Conservation (phyloP, 1,140 invertebrate species). For the Brachionus angularis region DNA sequence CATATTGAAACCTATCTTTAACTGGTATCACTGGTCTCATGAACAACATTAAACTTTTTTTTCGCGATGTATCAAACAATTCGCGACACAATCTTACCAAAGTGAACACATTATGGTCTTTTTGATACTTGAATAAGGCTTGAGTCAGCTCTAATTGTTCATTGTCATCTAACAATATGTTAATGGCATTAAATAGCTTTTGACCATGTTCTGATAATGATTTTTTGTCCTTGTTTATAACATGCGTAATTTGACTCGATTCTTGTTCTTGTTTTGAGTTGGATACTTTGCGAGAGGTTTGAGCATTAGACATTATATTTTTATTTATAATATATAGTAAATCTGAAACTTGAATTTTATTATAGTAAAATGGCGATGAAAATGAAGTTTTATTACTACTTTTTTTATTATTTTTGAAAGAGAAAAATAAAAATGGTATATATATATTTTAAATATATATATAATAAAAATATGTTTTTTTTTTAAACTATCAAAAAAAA, state of each 20-base stretch:
- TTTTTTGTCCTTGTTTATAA: conserved; percentile 41
- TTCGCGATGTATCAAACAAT: conserved; percentile 15
- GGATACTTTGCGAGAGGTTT: no score
- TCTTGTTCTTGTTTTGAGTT: no score
- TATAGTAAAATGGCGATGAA: no score
- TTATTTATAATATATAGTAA: no score
- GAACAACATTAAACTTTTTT: conserved; percentile 42
- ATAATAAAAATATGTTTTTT: no score
- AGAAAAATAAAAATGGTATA: no score
- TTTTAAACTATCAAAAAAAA: no score
- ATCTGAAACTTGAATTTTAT: no score
- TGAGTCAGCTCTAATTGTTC: conserved; percentile 33
- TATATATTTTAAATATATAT: no score
- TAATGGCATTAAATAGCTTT: conserved; percentile 41
- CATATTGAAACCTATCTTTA: conserved; percentile 40
- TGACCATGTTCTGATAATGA: conserved; percentile 26
- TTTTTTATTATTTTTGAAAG: no score
- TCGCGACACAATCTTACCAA: conserved; percentile 30
- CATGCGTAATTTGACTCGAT: conserved; percentile 30
- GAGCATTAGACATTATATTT: no score
- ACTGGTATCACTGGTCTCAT: conserved; percentile 41
- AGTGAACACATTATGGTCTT: conserved; percentile 42
- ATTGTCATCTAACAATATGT: conserved; percentile 1
- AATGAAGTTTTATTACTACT: no score
- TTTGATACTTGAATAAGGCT: conserved; percentile 37